Evolutionary conservation across 37 sponge, comb jelly and placozoan species (phyloP).

Genomic region (Chondrosia reniformis): DNA sequence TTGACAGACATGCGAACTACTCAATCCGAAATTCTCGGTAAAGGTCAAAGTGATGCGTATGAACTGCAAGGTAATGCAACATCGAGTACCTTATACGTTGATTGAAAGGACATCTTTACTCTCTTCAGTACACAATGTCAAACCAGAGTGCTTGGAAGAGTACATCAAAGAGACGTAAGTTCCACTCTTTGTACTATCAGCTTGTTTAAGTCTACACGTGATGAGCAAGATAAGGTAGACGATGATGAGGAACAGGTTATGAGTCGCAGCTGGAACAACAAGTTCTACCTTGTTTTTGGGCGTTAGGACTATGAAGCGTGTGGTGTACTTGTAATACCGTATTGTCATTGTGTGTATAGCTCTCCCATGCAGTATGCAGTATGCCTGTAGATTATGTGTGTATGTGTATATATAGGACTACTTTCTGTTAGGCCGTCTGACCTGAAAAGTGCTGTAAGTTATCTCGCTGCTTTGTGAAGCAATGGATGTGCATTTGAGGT

Average conservation of each 20-base stretch:
- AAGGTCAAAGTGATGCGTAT: constrained; percentile 11
- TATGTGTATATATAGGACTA: neutral
- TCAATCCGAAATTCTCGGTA: constrained; percentile 1
- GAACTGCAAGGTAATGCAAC: constrained; percentile 10
- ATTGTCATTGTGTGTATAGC: neutral
- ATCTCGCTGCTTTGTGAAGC: neutral
- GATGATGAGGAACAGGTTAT: neutral
- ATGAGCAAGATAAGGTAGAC: constrained; percentile 14
- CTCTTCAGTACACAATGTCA: constrained; percentile 58
- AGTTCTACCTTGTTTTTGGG: constrained; percentile 23
- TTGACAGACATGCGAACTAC: neutral
- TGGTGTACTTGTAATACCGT: neutral
- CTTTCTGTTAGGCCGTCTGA: neutral
- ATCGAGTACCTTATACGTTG: neutral
- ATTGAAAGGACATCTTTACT: neutral
- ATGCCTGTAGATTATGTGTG: neutral
- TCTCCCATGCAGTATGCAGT: neutral
- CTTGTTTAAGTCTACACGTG: neutral
- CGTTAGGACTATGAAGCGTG: constrained; percentile 7
- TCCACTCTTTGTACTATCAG: neutral
- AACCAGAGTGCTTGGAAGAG: constrained; percentile 70
- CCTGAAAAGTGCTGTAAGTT: neutral
- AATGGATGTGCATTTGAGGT: constrained; percentile 22
- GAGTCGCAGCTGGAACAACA: too few species aligned
- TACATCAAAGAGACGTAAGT: constrained; percentile 68